Evolutionary conservation across 2,113 vertebrate genomes (phyloP), one percentile per base, ranked within the genome.

Genomic region (Upupa epops): DNA sequence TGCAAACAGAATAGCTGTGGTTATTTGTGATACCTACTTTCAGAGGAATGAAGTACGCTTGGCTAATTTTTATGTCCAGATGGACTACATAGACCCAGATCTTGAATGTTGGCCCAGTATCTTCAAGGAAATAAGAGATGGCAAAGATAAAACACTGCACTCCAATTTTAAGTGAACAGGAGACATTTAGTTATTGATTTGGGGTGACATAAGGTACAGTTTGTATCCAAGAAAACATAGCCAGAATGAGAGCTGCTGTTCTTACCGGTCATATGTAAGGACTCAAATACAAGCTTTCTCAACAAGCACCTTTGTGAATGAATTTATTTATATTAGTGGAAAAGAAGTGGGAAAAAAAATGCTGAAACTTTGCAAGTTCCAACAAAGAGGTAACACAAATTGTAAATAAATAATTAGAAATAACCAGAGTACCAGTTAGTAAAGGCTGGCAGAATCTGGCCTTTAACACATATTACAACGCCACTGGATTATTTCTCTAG

Each of bases 11-110:
- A 42, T 42, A 87, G 25, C 49, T 77, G 19, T 51, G 52, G 40
- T 54, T 86, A 77, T 70, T 65, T 80, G 42, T 63, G 42, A 37
- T 58, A 80, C 3, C 4, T 13, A 13, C 22, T 77, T 83, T 55
- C 56, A 83, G 85, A 61, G 76, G 60, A 90, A 88, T 28, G 51
- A 93, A 90, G 20, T 32, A 82, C 40, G 31, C 46, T 93, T 95
- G 86, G 86, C 68, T 85, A 59, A 32, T 61, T 91, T 85, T 73
- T 66, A 42, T 37, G 31, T 59, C 51, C 90, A 92, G 90, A 93
- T 92, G 90, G 24, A 29, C 48, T 76, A 32, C 56, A 77, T 4
- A 63, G 60, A 94, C 34, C 64, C 48, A 40, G 76, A 80, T 68
- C 83, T 81, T 83, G 90, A 93, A 83, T 1, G 3, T 22, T 80